These are phyloP conservation scores for Tricholauxania praeusta DNA, from an alignment of 2,888 invertebrate species.

Conservation along the genomic window DNA sequence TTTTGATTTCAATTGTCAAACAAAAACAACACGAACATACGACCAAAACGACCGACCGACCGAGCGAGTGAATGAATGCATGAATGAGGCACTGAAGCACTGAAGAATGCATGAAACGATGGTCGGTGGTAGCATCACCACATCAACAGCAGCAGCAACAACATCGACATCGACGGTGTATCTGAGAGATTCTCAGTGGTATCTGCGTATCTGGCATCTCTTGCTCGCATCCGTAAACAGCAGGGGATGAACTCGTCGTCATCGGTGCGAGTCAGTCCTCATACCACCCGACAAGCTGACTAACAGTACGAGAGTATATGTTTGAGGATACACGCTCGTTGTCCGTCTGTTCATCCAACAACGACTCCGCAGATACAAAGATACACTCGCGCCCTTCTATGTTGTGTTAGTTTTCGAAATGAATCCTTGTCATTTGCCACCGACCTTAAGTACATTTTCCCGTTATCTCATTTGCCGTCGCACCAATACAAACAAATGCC, in stretches of 20 bases:
- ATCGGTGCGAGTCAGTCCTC: background rate
- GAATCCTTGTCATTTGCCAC: slow-evolving; percentile 58
- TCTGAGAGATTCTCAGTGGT: slow-evolving; percentile 28
- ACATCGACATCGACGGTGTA: background rate
- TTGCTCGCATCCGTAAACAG: slow-evolving; percentile 49
- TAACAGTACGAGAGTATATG: slow-evolving; percentile 3
- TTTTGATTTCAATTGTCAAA: slow-evolving; percentile 58
- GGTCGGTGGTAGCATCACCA: slow-evolving; percentile 47
- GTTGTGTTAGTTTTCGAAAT: slow-evolving; percentile 31
- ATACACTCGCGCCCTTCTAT: slow-evolving; percentile 27
- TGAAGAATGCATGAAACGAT: slow-evolving; percentile 34
- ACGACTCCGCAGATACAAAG: slow-evolving; percentile 26
- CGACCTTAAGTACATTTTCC: slow-evolving; percentile 41
- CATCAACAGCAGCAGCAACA: too few relatives aligned
- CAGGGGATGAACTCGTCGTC: slow-evolving; percentile 60
- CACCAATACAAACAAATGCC: slow-evolving; percentile 20
- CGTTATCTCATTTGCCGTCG: slow-evolving; percentile 33
- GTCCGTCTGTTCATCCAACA: slow-evolving; percentile 16
- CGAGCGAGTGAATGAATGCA: slow-evolving; percentile 18
- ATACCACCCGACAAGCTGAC: slow-evolving; percentile 3
- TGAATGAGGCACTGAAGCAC: slow-evolving; percentile 18
- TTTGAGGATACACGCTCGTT: slow-evolving; percentile 6
- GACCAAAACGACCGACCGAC: slow-evolving; percentile 18
- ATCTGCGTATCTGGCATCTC: slow-evolving; percentile 42
- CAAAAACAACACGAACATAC: slow-evolving; percentile 18